Conservation (phyloP, 64 coral and sea anemone genomes). For the Pachyseris speciosa region DNA sequence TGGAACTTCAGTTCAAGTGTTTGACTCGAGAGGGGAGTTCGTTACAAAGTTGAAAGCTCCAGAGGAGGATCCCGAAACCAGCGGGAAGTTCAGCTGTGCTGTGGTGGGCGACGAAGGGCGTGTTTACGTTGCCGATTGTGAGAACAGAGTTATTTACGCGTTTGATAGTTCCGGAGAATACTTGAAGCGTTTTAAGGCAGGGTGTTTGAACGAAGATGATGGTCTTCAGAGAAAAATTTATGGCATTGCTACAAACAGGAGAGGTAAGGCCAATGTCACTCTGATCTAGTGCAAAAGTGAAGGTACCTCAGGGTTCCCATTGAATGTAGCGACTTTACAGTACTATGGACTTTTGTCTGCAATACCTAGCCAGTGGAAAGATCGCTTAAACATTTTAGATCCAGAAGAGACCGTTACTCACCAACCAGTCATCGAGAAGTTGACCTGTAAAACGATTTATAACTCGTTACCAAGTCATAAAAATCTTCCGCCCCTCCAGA, state of each 20-base stretch:
- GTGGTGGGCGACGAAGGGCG: neutral
- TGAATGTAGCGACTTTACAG: no score
- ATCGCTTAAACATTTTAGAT: no score
- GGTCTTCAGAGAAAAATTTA: slow-evolving; percentile 47
- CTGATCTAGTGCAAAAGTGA: no score
- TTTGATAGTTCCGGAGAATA: slow-evolving; percentile 45
- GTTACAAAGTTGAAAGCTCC: slow-evolving; percentile 29
- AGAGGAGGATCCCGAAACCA: neutral
- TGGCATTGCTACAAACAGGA: slow-evolving; percentile 55
- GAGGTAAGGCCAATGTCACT: slow-evolving; percentile 36
- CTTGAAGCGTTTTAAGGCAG: slow-evolving; percentile 43
- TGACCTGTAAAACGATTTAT: no score
- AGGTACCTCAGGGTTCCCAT: no score
- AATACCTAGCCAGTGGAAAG: no score
- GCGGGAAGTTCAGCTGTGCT: slow-evolving; percentile 45
- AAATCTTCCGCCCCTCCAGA: no score
- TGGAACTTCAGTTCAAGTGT: slow-evolving; percentile 29
- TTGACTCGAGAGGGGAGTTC: slow-evolving; percentile 59
- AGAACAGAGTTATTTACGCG: slow-evolving; percentile 54
- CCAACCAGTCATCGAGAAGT: no score
- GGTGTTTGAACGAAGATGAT: slow-evolving; percentile 50
- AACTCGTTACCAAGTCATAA: no score
- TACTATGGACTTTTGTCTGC: no score
- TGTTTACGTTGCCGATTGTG: slow-evolving; percentile 63
- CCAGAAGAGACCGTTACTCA: no score